Conservation (phyloP, 2,797 vertebrate genomes). For the Otus scops region DNA sequence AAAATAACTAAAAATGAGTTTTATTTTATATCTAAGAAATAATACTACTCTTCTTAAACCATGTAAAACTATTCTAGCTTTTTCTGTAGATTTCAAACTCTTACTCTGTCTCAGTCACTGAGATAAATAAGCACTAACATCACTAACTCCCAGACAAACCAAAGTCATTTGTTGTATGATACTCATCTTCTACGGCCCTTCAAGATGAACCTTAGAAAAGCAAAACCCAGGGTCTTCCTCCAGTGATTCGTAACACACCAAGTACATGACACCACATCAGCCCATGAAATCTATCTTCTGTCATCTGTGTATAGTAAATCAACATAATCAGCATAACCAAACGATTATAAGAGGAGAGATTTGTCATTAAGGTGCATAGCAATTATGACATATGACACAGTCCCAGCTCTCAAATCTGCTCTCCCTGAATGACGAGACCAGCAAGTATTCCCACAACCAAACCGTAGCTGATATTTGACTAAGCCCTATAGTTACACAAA, state of each 20-base stretch:
- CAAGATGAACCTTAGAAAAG: not conserved
- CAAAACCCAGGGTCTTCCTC: not conserved
- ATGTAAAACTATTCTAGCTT: not conserved
- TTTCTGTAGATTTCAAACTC: not conserved
- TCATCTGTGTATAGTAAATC: not conserved
- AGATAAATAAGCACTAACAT: not conserved
- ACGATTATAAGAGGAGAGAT: not conserved
- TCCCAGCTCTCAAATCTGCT: not conserved
- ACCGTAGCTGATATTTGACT: not conserved
- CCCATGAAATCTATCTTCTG: not conserved
- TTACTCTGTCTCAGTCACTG: not conserved
- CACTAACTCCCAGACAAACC: not conserved
- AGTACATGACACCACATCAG: not conserved
- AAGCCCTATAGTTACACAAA: not conserved
- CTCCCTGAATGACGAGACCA: not conserved
- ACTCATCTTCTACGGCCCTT: not conserved
- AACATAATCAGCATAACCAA: not conserved
- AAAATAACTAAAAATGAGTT: not conserved
- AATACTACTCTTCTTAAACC: not conserved
- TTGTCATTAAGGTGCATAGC: not conserved
- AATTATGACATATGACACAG: not conserved
- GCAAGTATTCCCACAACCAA: not conserved
- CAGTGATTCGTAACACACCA: not conserved
- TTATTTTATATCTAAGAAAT: not conserved
- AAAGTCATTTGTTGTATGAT: not conserved